These are phyloP conservation scores for Thymelicus acteon DNA, from an alignment of 2,888 invertebrate species.

Conservation along the genomic window DNA sequence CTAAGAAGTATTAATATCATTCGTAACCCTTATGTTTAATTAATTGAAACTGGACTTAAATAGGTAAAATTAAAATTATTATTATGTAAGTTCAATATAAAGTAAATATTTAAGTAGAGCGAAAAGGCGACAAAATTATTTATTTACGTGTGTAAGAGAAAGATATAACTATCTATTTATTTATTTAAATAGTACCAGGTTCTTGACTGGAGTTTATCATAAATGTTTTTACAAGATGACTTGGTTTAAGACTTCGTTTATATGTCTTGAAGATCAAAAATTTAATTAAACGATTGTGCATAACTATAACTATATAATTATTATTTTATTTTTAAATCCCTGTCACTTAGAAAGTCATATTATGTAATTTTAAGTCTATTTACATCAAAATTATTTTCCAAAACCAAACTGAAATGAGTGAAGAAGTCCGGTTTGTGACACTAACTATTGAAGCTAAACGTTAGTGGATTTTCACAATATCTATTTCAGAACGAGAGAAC, in stretches of 20 bases:
- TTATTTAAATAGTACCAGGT: conserved; percentile 34
- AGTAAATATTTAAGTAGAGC: conserved; percentile 1
- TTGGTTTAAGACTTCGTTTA: conserved; percentile 25
- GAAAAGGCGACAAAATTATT: conserved; percentile 11
- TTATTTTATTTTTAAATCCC: no score
- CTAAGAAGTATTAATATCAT: neutral
- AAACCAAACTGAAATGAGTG: no score
- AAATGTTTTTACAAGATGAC: conserved; percentile 19
- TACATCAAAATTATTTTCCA: no score
- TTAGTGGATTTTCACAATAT: neutral
- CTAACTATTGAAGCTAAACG: no score
- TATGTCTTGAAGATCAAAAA: conserved; percentile 2
- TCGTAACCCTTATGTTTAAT: neutral
- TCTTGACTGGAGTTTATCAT: conserved; percentile 35
- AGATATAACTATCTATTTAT: conserved; percentile 27
- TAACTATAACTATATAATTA: no score
- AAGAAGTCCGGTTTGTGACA: no score
- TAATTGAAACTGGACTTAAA: neutral
- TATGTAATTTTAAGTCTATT: no score
- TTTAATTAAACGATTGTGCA: conserved; percentile 11
- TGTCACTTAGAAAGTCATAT: no score
- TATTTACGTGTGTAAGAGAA: conserved; percentile 4
- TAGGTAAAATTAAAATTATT: neutral
- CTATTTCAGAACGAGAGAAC: conserved; percentile 3
- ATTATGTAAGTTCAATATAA: neutral